Conservation (phyloP, 2,888 invertebrate species). For the Lymantria dispar region DNA sequence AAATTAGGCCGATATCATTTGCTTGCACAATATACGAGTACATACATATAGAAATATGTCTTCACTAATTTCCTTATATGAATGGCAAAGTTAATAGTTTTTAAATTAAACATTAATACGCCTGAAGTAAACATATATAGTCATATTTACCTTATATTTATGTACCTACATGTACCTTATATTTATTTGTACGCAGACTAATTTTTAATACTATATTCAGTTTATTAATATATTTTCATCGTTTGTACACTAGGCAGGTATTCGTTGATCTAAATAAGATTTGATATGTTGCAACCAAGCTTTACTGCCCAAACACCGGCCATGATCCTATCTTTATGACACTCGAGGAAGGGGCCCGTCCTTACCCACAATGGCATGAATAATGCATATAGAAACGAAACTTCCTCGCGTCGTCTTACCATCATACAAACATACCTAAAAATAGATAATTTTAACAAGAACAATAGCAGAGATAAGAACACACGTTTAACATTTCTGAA, state of each 20-base stretch:
- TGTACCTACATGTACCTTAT: no score
- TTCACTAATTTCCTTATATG: no score
- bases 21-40: no score
- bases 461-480: conserved; percentile 50
- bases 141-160: no score
- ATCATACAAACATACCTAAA: background rate
- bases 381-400: conserved; percentile 1
- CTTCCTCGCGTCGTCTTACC: background rate
- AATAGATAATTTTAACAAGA: conserved; percentile 12
- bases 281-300: background rate
- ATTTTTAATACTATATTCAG: no score
- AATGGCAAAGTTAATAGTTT: no score
- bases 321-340: conserved; percentile 2
- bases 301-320: background rate
- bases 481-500: conserved; percentile 46
- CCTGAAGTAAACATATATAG: no score
- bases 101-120: no score
- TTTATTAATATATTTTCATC: background rate
- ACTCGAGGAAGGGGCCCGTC: background rate
- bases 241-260: background rate
- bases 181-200: no score
- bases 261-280: conserved; percentile 3
- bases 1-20: no score
- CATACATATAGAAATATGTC: no score
- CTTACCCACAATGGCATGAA: conserved; percentile 1